A percentile compares a stretch with the other conserved stretches of the same genome.
Conservation (phyloP, 2,888 invertebrate genomes). For the Agrotis exclamationis region DNA sequence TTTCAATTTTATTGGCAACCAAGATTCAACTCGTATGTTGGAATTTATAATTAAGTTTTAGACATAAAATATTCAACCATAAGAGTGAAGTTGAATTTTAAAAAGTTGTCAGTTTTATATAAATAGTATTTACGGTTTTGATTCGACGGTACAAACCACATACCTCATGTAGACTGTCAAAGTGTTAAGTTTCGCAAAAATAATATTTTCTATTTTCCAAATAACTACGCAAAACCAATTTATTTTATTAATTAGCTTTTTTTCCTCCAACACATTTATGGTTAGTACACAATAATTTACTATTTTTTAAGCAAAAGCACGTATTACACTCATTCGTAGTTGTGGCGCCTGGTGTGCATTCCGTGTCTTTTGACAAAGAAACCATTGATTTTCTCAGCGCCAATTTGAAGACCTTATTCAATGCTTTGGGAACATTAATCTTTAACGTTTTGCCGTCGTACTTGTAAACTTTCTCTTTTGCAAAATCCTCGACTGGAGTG, state of each 20-base stretch:
- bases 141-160: neutral
- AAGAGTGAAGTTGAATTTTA: no score
- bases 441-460: conserved; percentile 57
- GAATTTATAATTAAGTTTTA: conserved; percentile 58
- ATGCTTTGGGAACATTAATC: conserved; percentile 68
- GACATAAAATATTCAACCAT: neutral
- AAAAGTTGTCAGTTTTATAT: no score
- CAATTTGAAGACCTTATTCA: conserved; percentile 72
- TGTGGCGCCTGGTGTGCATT: conserved; percentile 74
- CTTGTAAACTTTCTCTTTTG: neutral
- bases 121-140: no score
- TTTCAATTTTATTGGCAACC: conserved; percentile 46
- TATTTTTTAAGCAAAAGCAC: conserved; percentile 81
- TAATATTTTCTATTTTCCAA: neutral
- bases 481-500: no score
- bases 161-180: neutral
- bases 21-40: neutral
- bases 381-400: conserved; percentile 77
- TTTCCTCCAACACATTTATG: conserved; percentile 66
- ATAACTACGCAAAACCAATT: conserved; percentile 15
- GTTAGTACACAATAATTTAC: conserved; percentile 78
- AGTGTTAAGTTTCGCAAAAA: neutral
- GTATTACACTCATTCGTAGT: conserved; percentile 72
- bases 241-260: conserved; percentile 15
- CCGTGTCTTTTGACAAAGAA: conserved; percentile 61